Evolutionary conservation across 2,113 vertebrate genomes (phyloP).

Genomic region (Neolamprologus variostigma): DNA sequence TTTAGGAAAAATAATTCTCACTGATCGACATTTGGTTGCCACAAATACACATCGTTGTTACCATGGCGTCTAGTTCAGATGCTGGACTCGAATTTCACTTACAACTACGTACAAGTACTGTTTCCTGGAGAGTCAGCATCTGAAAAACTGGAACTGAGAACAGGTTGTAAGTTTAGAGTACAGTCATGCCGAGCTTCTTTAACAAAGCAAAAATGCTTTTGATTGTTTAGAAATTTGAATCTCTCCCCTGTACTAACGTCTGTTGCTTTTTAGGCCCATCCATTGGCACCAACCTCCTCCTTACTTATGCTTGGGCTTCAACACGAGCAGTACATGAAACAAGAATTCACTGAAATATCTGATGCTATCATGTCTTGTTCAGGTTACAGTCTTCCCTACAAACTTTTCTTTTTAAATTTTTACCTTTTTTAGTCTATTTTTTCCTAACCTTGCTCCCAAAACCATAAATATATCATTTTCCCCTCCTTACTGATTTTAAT

Average conservation of each 20-base stretch:
- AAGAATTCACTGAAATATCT: background rate
- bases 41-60: background rate
- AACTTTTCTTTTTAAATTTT: background rate
- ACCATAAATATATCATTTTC: background rate
- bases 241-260: background rate
- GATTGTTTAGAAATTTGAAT: background rate
- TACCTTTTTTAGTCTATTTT: background rate
- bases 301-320: background rate
- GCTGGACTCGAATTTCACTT: background rate
- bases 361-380: background rate
- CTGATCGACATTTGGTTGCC: background rate
- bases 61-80: background rate
- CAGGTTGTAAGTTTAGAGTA: background rate
- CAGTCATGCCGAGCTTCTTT: background rate
- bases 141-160: background rate
- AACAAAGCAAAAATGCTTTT: rapidly evolving
- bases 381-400: background rate
- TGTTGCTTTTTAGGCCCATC: background rate
- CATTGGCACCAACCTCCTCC: background rate
- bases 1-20: background rate
- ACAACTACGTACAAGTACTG: background rate
- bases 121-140: background rate
- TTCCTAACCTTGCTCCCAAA: background rate
- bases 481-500: background rate
- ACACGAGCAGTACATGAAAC: background rate